Base-by-base conservation (phyloP, 1,140 invertebrate genomes). In the Drosophila sp. region DNA sequence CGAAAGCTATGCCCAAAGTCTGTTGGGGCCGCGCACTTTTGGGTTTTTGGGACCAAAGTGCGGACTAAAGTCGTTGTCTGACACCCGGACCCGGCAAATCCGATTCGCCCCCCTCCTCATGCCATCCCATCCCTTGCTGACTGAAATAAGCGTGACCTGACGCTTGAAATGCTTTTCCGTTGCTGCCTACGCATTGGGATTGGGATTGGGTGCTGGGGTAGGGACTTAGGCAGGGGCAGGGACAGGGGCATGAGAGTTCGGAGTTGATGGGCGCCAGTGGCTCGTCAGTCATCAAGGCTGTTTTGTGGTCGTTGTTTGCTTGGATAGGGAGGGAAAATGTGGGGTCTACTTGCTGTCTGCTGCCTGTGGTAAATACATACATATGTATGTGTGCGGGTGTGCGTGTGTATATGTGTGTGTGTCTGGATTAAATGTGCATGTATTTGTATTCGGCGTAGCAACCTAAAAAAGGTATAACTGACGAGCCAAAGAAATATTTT, bases 141-240 rank as follows among this genome's bases (percentile, higher is more conserved):
- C 17, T 63, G 61, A 77, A 78, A 77, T 75, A 89, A 89, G 84
- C 84, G 70, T 81, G 82, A 86, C 82, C 78, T 86, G 76, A 79
- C 71, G 79, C 79, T 77, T 68, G 44, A 80, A 78, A 74, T 67
- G 72, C 68, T 70, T 70, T 60, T 35, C 64, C 44, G 23, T 50
- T 50, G 41, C 41, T 65, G 70, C 61, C 60, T 58, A 66, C 72
- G 72, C 68, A 79, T 57, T 54, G 55, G 44, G 23, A 27, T 50
- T 30, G 41, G 30, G 2, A 17, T 56, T 35, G 54, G 44, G 23
- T 27, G 17, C 8, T 44, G 41, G 29, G 5, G 29, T 38, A 10
- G 35, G 30, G 40, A 17, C 17, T 17, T 17, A 17, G 11, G 29
- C 11, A 17, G 1, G 32, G n/a, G 8, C 56, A 38, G 29, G 55